phyloP scores from a whole-genome alignment of 2,797 vertebrate genomes.

The Threskiornis aethiopicus region DNA sequence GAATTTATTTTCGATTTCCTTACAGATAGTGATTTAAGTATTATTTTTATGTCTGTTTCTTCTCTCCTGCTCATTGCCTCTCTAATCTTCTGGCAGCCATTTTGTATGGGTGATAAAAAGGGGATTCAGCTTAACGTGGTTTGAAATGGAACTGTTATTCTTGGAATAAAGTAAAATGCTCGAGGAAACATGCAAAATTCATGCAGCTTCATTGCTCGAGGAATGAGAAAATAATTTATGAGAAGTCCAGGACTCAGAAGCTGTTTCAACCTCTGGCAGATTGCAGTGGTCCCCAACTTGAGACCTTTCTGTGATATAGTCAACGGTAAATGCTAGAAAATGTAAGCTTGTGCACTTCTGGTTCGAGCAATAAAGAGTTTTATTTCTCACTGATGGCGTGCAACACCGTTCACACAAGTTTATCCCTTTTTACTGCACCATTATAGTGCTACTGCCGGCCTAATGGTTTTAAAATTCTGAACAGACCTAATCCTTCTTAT shows the following conservation, averaged over 20 bases:
- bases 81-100: slow-evolving; percentile 3
- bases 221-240: not conserved
- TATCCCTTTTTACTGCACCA: not conserved
- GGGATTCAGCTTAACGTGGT: not conserved
- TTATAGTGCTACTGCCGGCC: not conserved
- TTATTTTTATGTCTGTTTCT: not conserved
- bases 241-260: not conserved
- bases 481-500: not conserved
- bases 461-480: not conserved
- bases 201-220: slow-evolving; percentile 14
- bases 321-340: not conserved
- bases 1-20: not conserved
- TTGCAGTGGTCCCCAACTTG: not conserved
- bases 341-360: not conserved
- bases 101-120: not conserved
- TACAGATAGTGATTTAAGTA: not conserved
- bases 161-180: slow-evolving; percentile 27
- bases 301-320: not conserved
- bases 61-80: not conserved
- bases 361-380: not conserved
- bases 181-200: slow-evolving; percentile 50
- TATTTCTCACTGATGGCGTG: not conserved
- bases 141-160: slow-evolving; percentile 32
- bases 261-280: not conserved
- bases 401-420: not conserved